phyloP scores from a whole-genome alignment of 2,113 vertebrate species.

The Zosterops pallidus region DNA sequence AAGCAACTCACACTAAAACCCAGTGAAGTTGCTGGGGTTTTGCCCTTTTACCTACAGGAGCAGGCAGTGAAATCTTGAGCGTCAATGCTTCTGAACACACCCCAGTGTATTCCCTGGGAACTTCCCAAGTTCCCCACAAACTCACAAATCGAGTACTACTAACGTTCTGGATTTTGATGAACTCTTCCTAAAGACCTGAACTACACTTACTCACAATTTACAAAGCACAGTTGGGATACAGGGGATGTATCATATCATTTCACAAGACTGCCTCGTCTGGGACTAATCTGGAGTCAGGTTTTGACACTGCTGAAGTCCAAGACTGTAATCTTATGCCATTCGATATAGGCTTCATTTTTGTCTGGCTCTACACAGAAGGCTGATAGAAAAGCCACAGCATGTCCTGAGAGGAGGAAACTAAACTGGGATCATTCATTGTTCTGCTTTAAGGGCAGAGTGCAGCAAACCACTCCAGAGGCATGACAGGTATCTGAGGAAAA shows the following conservation, averaged over 20 bases:
- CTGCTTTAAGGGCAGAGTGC: not conserved
- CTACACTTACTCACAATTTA: not conserved
- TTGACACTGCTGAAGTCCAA: not conserved
- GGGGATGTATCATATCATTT: not conserved
- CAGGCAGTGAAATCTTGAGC: not conserved
- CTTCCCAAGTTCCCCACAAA: not conserved
- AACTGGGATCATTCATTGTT: not conserved
- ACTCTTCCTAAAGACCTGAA: not conserved
- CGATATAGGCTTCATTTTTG: not conserved
- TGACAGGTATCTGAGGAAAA: not conserved
- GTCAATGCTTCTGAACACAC: not conserved
- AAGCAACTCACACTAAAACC: not conserved
- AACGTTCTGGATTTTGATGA: not conserved
- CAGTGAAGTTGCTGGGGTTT: rapidly evolving
- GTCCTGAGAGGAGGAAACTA: not conserved
- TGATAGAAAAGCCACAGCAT: not conserved
- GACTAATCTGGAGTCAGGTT: not conserved
- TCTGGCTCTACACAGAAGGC: not conserved
- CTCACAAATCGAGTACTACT: not conserved
- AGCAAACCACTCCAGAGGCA: not conserved
- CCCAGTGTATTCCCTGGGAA: rapidly evolving
- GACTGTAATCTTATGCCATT: not conserved
- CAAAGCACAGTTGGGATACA: not conserved
- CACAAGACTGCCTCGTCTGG: not conserved
- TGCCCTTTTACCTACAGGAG: not conserved